Conservation (phyloP, 2,113 vertebrate genomes). For the Bungarus multicinctus region DNA sequence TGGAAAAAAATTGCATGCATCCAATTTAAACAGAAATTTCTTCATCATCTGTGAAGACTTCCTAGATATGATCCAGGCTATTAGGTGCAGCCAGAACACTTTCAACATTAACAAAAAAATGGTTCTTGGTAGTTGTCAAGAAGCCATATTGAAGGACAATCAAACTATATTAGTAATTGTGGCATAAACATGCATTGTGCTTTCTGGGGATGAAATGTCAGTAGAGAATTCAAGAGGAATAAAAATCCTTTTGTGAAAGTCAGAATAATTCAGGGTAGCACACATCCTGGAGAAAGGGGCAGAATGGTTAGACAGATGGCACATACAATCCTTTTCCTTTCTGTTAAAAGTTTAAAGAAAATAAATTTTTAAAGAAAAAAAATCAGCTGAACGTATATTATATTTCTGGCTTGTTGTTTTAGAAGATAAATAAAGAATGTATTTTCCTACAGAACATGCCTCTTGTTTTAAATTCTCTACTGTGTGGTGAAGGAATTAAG, state of each 20-base stretch:
- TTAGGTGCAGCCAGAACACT: neutral
- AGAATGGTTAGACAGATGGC: conserved; percentile 29
- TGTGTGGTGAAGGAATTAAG: neutral
- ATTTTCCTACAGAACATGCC: conserved; percentile 72
- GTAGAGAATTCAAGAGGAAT: neutral
- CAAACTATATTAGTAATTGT: neutral
- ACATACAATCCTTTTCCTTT: conserved; percentile 54
- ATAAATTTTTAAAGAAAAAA: conserved; percentile 64
- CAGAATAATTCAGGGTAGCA: conserved; percentile 34
- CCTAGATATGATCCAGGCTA: neutral
- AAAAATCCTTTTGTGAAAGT: neutral
- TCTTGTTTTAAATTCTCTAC: conserved; percentile 55
- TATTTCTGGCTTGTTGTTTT: conserved; percentile 84
- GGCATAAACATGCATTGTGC: neutral
- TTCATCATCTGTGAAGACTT: neutral
- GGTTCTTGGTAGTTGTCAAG: neutral
- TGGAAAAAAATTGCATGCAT: neutral
- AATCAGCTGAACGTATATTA: conserved; percentile 75
- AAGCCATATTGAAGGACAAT: neutral
- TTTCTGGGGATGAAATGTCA: accelerated
- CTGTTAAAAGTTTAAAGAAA: conserved; percentile 50
- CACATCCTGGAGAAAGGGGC: conserved; percentile 26
- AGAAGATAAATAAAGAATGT: conserved; percentile 83
- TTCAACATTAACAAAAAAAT: neutral
- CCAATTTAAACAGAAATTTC: neutral